These are phyloP conservation scores for Latrodectus elegans DNA, from an alignment of 2,888 invertebrate genomes.

Conservation along the genomic window DNA sequence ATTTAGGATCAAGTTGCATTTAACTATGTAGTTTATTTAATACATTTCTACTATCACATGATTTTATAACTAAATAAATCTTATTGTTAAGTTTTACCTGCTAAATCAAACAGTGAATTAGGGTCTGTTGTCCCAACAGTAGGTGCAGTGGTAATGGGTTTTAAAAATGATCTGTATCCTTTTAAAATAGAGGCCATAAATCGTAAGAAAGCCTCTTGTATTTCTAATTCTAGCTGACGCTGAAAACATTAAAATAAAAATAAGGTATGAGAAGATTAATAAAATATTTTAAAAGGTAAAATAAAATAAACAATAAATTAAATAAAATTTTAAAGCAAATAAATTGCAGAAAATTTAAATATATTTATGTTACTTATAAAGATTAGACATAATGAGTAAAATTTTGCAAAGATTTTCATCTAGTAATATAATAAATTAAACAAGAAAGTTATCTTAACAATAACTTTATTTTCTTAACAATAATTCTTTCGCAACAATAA, in stretches of 20 bases:
- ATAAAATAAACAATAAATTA: neutral
- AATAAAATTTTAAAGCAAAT: neutral
- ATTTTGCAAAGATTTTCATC: too few relatives aligned
- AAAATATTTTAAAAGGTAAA: neutral
- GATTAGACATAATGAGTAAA: too few relatives aligned
- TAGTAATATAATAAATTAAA: too few relatives aligned
- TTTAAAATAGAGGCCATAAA: conserved; percentile 95
- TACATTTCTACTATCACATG: too few relatives aligned
- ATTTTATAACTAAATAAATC: too few relatives aligned
- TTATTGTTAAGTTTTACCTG: conserved; percentile 75
- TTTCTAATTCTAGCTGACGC: conserved; percentile 91
- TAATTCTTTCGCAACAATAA: too few relatives aligned
- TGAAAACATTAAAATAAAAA: conserved; percentile 74
- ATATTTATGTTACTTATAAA: neutral
- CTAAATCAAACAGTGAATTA: conserved; percentile 93
- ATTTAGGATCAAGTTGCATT: too few relatives aligned
- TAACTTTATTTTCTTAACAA: too few relatives aligned
- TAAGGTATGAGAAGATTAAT: neutral
- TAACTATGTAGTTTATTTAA: too few relatives aligned
- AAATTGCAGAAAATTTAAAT: neutral
- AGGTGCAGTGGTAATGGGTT: conserved; percentile 95
- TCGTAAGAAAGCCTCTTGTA: conserved; percentile 96
- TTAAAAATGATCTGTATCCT: conserved; percentile 89
- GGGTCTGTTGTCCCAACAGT: conserved; percentile 96
- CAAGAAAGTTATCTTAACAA: too few relatives aligned